phyloP scores from a whole-genome alignment of 2,113 vertebrate genomes.

The Machaerirhynchus nigripectus region DNA sequence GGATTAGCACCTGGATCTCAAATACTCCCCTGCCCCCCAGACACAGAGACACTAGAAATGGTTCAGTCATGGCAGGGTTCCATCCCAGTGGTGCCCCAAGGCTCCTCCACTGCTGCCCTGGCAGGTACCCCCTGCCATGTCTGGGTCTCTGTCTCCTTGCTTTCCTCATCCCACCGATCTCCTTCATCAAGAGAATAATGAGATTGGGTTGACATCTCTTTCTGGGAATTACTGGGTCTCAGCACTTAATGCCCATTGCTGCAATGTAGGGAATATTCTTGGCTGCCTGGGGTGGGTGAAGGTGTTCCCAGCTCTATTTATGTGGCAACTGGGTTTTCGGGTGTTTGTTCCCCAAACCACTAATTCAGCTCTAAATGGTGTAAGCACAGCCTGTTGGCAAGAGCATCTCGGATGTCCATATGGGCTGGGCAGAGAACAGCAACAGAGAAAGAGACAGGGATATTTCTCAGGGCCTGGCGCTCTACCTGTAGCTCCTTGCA shows the following conservation, averaged over 20 bases:
- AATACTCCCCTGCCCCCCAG: fast-evolving
- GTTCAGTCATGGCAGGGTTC: neutral
- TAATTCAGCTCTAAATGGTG: neutral
- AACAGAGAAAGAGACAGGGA: neutral
- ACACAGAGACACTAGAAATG: neutral
- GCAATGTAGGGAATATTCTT: neutral
- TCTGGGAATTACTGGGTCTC: neutral
- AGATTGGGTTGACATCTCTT: neutral
- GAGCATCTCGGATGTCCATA: neutral
- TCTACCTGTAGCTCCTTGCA: neutral
- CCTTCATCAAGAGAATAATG: neutral
- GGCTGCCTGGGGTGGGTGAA: neutral
- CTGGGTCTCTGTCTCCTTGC: neutral
- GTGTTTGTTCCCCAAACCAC: neutral
- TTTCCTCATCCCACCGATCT: neutral
- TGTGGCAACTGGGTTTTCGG: neutral
- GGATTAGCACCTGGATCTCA: neutral
- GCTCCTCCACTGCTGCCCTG: neutral
- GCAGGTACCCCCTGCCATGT: fast-evolving
- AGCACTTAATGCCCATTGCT: neutral
- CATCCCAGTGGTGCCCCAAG: fast-evolving
- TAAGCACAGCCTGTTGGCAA: neutral
- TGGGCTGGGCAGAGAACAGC: neutral
- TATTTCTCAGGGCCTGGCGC: neutral
- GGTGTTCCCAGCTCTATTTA: neutral